Percentiles rank a stretch among this genome's conserved stretches.
Conservation (phyloP, 2,888 invertebrate genomes). For the Pyrochroa serraticornis region DNA sequence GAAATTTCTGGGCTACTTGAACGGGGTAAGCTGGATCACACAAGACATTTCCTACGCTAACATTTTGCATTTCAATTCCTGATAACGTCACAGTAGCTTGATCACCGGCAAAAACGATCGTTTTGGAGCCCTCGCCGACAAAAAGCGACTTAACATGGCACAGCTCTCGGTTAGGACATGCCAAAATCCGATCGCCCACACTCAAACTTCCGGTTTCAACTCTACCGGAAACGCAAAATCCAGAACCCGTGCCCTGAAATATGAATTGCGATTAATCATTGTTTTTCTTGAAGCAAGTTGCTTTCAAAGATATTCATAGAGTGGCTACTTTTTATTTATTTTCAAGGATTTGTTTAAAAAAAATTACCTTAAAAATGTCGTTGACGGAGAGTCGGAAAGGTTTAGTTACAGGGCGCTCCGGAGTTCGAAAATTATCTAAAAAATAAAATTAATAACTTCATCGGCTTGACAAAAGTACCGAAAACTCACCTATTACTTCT, state of each 20-base stretch:
- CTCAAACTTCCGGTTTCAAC: constrained; percentile 91
- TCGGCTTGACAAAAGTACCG: too few species aligned
- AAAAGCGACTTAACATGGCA: constrained; percentile 79
- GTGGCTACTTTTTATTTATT: too few species aligned
- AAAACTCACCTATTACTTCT: constrained; percentile 75
- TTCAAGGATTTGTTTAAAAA: too few species aligned
- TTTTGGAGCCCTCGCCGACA: constrained; percentile 74
- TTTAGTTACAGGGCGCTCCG: constrained; percentile 84
- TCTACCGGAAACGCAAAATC: constrained; percentile 87
- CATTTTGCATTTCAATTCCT: constrained; percentile 83
- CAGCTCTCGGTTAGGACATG: constrained; percentile 84
- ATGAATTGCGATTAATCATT: too few species aligned
- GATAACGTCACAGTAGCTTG: constrained; percentile 83
- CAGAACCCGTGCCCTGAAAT: constrained; percentile 77
- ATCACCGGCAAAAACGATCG: constrained; percentile 92
- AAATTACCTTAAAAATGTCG: constrained; percentile 94
- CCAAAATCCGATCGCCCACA: constrained; percentile 83
- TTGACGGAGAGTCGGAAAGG: constrained; percentile 91
- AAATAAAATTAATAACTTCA: constrained; percentile 24
- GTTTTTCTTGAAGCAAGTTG: too few species aligned
- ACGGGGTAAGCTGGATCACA: constrained; percentile 83
- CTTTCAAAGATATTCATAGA: too few species aligned
- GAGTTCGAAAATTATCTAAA: constrained; percentile 81
- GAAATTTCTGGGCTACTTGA: constrained; percentile 80
- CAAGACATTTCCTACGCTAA: constrained; percentile 84